Base-by-base conservation (phyloP, 2,113 vertebrate genomes). In the Callaeas wilsoni region DNA sequence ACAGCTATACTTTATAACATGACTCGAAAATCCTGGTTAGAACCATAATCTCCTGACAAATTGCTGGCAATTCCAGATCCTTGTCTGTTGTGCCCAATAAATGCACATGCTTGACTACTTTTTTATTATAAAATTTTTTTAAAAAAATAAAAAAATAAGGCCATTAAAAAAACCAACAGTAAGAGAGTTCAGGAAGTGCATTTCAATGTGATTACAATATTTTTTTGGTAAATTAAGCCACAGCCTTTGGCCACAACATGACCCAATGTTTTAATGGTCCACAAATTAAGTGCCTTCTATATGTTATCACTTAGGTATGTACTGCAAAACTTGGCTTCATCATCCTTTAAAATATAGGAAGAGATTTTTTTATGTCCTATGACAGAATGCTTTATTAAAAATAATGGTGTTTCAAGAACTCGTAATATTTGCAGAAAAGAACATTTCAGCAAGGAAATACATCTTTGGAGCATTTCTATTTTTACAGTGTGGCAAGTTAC, bases 311-410 rank as follows among this genome's bases (percentile, higher is more conserved):
- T 94, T 53, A 17, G 32, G 47, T 75, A 64, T 64, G 70, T 60
- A 74, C 47, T 62, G 49, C 23, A 39, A 84, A 88, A 86, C 37
- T 69, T 90, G 92, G 76, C 79, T 70, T 65, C 60, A 49, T 42
- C 14, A 3, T 39, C 41, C 35, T 63, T 73, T 22, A 84, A 79
- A 94, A 60, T 7, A 57, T 4, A 32, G 80, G 55, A 88, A 47
- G 6, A 91, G 2, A 82, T 85, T 4, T 59, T 79, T 65, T 94
- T 91, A 87, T 76, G 71, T 62, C 37, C 37, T 80, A 63, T 63
- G 91, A 87, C 84, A 91, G 70, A 93, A 95, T 63, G 50, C 25
- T 83, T 87, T 95, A 88, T 91, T 93, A 84, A 88, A 95, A 94
- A 87, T 77, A 94, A 92, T 55, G 41, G 80, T 67, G 63, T 62